Percentiles rank a stretch among this genome's conserved stretches.
phyloP scores from a whole-genome alignment of 2,797 vertebrate genomes.

The Sparus aurata region DNA sequence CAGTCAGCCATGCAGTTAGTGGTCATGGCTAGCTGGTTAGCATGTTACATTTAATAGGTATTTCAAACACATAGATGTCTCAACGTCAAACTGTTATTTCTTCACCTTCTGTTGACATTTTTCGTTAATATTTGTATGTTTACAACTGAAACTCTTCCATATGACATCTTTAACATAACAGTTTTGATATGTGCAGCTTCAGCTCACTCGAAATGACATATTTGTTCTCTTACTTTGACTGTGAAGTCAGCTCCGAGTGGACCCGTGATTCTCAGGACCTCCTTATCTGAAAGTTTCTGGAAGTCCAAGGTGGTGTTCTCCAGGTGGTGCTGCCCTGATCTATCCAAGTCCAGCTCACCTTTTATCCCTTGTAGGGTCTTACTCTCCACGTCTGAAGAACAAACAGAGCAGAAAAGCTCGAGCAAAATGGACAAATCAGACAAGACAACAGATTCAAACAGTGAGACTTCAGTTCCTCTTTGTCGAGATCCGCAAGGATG shows the following conservation, averaged over 20 bases:
- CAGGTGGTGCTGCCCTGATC: conserved; percentile 88
- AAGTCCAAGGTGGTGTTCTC: conserved; percentile 96
- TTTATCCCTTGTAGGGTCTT: conserved; percentile 93
- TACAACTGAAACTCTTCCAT: too few relatives aligned
- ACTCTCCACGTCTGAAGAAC: conserved; percentile 91
- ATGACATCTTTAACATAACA: background rate
- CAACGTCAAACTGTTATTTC: too few relatives aligned
- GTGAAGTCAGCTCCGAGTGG: conserved; percentile 95
- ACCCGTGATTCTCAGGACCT: conserved; percentile 92
- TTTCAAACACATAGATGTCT: too few relatives aligned
- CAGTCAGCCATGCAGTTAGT: too few relatives aligned
- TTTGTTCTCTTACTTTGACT: conserved; percentile 89
- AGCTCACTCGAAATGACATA: background rate
- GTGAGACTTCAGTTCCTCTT: background rate
- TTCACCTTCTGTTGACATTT: too few relatives aligned
- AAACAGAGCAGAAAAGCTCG: background rate
- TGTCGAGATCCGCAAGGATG: background rate
- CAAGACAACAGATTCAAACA: background rate
- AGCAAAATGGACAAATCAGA: conserved; percentile 10
- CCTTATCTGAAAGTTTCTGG: conserved; percentile 95
- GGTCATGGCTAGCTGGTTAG: too few relatives aligned
- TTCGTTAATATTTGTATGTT: too few relatives aligned
- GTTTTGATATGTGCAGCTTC: background rate
- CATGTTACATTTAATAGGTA: too few relatives aligned
- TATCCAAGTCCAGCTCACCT: conserved; percentile 88